Evolutionary conservation across 2,888 invertebrate genomes (phyloP), one percentile per base, ranked within the genome.

Genomic region (Epinotia brunnichana): DNA sequence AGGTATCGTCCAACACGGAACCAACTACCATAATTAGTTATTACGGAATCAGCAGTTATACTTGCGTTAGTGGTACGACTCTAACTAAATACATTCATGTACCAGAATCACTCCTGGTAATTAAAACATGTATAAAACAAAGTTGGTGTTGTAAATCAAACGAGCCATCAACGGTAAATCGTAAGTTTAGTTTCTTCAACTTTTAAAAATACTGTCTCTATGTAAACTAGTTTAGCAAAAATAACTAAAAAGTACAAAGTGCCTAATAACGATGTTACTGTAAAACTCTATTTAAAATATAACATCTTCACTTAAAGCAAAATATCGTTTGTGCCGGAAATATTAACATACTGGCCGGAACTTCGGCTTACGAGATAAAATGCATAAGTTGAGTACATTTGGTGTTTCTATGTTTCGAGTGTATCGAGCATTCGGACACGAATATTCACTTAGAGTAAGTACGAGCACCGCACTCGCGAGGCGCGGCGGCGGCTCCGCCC

Each of bases 371-470:
- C 82, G 82, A 87, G 82, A 84, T 83, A 85, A 83, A 83, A 85
- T 83, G 79, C 80, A 81, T 83, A 83, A 82, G 79, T 83, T 78
- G 77, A 83, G 82, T 85, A 83, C 81, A 85, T 83, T 90, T 91
- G 91, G 91, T 92, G 92, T 91, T 90, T 88, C 85, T 88, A 90
- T 87, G 84, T 87, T 86, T 87, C 83, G 85, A 86, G 86, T 87
- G 87, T 86, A 87, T 87, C 87, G 83, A 89, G 85, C 85, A 86
- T 87, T 87, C 88, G 86, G 89, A 87, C 90, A 91, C 90, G 87
- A 89, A 89, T 86, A 87, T 88, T 85, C 89, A 87, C 89, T 92
- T 90, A 90, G 83, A 87, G 88, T 89, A 87, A 83, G 77, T 77
- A 72, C 61, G 72, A 77, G 80, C 76, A 78, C 75, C 79, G 83